Evolutionary conservation across 2,888 invertebrate genomes (phyloP), one percentile per base, ranked within the genome.

Genomic region (Cyclophora albipunctata): DNA sequence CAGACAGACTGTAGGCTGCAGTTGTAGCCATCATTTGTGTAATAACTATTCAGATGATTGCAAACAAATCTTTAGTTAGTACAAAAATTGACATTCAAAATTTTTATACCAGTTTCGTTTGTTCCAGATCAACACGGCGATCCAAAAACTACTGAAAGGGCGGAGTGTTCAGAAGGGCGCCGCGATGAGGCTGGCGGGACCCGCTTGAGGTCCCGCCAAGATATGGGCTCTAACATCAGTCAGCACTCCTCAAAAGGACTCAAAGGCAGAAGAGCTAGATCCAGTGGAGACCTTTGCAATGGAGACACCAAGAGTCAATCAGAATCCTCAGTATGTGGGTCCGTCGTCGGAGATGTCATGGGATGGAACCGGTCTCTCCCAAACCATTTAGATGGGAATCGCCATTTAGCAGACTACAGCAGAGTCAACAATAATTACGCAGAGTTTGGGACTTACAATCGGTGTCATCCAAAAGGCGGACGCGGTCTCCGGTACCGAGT

Each of bases 201-300:
- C 84, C 75, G 67, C 72, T 57, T 86, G 75, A 84, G 84, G 83
- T 83, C 81, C 83, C 84, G 83, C 84, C 84, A 72, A 71, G 90
- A 81, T 69, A 94, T 94, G 94, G 94, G 94, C 76, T 93, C 94
- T 55, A 94, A 94, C 90, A 91, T 94, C 73, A 93, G 94, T 89
- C 92, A 94, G 59, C 93, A 93, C 78, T 93, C 92, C 70, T 91
- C 91, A 66, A 93, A 94, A 71, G 92, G 93, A 63, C 90, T 93
- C 46, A 92, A 92, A 52, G 93, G 93, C 55, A 90, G 94, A 55
- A 85, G 94, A 59, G 93, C 93, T 41, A 91, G 93, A 63, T 94
- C 93, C 57, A 93, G 93, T 64, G 93, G 94, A 44, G 93, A 93
- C 78, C 91, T 94, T 43, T 93, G 93, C 87, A 93, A 93, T 81